Base-by-base conservation (phyloP, 2,113 vertebrate species). In the Caranx melampygus region DNA sequence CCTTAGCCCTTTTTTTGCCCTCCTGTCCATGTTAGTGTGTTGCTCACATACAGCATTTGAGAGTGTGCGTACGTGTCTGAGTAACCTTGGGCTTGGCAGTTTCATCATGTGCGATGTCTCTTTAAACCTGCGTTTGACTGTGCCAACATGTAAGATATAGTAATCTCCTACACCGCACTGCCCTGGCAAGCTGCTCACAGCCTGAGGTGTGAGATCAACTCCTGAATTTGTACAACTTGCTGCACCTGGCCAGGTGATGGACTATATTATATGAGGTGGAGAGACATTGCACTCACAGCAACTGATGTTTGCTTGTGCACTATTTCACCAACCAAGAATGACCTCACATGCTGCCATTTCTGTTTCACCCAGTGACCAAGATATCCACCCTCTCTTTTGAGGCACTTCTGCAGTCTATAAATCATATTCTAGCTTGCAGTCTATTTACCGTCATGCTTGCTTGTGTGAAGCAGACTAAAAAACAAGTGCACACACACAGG, bases 231-330 rank as follows among this genome's bases (percentile, higher is more conserved):
- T 35, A 76, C 60, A 44, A 45, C 47, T 31, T 26, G 42, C 57
- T 65, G 60, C 87, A 87, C 66, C 77, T 89, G 88, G 60, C 52
- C 82, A 82, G 72, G 69, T 77, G 72, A 65, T 77, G 85, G 68
- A 31, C 14, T 34, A 14, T 16, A 1, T 13, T 40, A 16, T 65
- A 63, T 13, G 20, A 44, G 49, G 16, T 21, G 69, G 49, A 59
- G 34, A 54, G 75, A 62, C 52, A 60, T 64, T 26, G 62, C 35
- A 18, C n/a, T 49, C 37, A n/a, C 18, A 44, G 40, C n/a, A 61
- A 51, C 26, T 34, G 26, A 20, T 51, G 40, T 72, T 66, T 57
- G 44, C 31, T 73, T 18, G 18, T 63, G 15, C 6, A 18, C 52
- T n/a, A 6, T 68, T 73, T 65, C 33, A 3, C 14, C n/a, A 26